phyloP scores from a whole-genome alignment of 2,888 invertebrate genomes.

The Gandaritis pyraliata region DNA sequence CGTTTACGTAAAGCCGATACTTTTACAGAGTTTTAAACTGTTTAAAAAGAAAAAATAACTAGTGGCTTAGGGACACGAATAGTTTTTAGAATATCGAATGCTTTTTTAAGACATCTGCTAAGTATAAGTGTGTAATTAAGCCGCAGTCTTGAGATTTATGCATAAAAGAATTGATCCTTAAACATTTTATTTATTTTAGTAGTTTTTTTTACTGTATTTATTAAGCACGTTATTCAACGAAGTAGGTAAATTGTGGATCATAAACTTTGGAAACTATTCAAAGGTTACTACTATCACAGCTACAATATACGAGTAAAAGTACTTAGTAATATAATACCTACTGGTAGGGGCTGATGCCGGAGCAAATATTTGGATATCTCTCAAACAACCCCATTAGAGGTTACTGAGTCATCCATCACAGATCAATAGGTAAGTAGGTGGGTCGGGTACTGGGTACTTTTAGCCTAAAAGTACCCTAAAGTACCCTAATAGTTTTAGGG shows the following conservation, averaged over 20 bases:
- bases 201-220: background rate
- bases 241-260: too few species aligned
- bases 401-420: constrained; percentile 66
- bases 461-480: too few species aligned
- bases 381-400: constrained; percentile 48
- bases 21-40: constrained; percentile 42
- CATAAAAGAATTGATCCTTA: constrained; percentile 5
- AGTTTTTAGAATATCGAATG: constrained; percentile 17
- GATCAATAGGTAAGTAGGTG: constrained; percentile 21
- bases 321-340: constrained; percentile 38
- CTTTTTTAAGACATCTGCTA: constrained; percentile 16
- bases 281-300: too few species aligned
- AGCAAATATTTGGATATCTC: constrained; percentile 53
- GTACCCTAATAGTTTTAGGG: too few species aligned
- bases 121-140: constrained; percentile 7
- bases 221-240: too few species aligned
- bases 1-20: constrained; percentile 46
- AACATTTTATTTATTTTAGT: constrained; percentile 1
- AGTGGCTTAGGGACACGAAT: constrained; percentile 33
- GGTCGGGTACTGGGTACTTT: too few species aligned
- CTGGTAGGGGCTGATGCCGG: constrained; percentile 37
- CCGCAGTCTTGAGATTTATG: constrained; percentile 9
- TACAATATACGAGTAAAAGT: background rate
- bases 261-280: too few species aligned
- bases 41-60: constrained; percentile 42